Evolutionary conservation across 2,888 invertebrate genomes (phyloP), one percentile per base, ranked within the genome.

Genomic region (Euspilapteryx auroguttella): DNA sequence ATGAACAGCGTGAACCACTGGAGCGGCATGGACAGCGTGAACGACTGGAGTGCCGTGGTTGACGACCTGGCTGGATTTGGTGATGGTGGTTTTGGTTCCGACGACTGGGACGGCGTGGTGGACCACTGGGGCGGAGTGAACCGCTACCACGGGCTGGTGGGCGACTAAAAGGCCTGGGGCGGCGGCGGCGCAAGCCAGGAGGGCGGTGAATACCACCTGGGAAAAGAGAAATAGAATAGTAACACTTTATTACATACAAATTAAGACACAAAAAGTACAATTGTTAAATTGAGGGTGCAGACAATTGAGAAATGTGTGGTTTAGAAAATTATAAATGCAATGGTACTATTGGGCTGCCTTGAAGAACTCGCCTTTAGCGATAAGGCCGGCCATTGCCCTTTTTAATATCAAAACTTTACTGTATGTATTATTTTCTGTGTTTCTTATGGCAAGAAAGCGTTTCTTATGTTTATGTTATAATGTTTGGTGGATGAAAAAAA

Each of bases 141-240:
- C 50, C 7, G 65, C 66, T 21, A 64, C 55, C 24, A 64, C 62
- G 23, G 63, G 41, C 28, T 62, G 47, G 37, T 64, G 64, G 14
- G 51, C 44, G 24, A 64, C 33, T 2, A 71, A 40, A n/a, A 68
- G 44, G 21, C 69, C 68, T 5, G 73, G 69, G 12, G 71, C 63
- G 42, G 75, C 73, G 29, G 69, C 71, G 35, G 55, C 77, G 54
- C 61, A 71, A 36, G 78, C 79, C 50, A 79, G 40, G 47, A 79
- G 34, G 36, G 76, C 71, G 45, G 61, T 55, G 50, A 79, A 63
- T 29, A 62, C 63, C 38, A 80, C 48, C 80, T 80, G 55, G 15
- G 37, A 32, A 23, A 36, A 33, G 20, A 14, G n/a, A n/a, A n/a
- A n/a, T n/a, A n/a, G n/a, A n/a, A n/a, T n/a, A 12, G 12, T 7